Percentiles rank a stretch among this genome's conserved stretches.
These are phyloP conservation scores for Silurus asotus DNA, from an alignment of 2,113 vertebrate species.

Conservation along the genomic window DNA sequence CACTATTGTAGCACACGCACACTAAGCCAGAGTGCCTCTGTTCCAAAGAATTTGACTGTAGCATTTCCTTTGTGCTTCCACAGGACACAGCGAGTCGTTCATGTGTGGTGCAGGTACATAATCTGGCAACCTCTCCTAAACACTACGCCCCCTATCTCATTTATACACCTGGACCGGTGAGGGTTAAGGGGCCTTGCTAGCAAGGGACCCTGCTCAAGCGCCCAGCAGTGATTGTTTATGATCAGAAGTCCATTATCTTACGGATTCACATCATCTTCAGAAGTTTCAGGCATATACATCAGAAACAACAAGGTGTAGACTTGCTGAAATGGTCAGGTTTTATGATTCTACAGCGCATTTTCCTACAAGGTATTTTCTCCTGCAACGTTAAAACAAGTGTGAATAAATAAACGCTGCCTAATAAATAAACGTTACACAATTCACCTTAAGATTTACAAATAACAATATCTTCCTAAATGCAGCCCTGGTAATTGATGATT, in stretches of 20 bases:
- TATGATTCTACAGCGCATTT: not conserved
- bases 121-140: not conserved
- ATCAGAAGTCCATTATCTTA: too few relatives aligned
- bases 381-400: too few relatives aligned
- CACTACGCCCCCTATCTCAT: too few relatives aligned
- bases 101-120: not conserved
- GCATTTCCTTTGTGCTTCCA: conserved; percentile 1
- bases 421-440: not conserved
- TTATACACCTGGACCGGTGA: too few relatives aligned
- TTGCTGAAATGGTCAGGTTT: too few relatives aligned
- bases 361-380: too few relatives aligned
- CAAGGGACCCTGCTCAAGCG: too few relatives aligned
- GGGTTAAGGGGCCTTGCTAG: too few relatives aligned
- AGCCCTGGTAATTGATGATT: not conserved
- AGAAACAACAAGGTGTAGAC: too few relatives aligned
- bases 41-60: conserved; percentile 33
- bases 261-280: too few relatives aligned
- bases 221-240: too few relatives aligned
- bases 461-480: not conserved
- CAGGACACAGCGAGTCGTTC: not conserved
- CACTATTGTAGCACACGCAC: conserved; percentile 14
- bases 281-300: too few relatives aligned
- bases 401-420: not conserved
- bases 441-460: not conserved
- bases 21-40: not conserved